Evolutionary conservation across 2,888 invertebrate species (phyloP).

Genomic region (Tinea trinotella): DNA sequence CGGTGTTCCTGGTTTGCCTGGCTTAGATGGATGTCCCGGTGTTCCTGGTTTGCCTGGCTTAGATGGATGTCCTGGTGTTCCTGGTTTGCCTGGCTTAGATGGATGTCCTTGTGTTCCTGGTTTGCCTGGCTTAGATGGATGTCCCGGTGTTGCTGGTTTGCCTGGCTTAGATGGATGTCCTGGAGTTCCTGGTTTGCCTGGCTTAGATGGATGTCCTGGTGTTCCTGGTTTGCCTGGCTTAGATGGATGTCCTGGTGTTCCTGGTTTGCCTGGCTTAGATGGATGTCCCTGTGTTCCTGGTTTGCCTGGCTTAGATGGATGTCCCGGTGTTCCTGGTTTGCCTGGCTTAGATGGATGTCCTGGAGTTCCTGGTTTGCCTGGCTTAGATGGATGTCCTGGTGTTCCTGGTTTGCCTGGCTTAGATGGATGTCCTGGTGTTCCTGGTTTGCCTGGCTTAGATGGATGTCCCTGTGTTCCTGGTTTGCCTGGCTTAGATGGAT

Average conservation of each 20-base stretch:
- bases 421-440: background rate
- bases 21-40: conserved; percentile 12
- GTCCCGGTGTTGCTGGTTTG: conserved; percentile 21
- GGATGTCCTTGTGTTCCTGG: conserved; percentile 2
- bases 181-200: conserved; percentile 1
- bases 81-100: background rate
- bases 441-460: background rate
- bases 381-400: conserved; percentile 12
- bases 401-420: too few species aligned
- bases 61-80: background rate
- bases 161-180: conserved; percentile 19
- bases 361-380: conserved; percentile 22
- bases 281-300: background rate
- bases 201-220: conserved; percentile 2
- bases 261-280: conserved; percentile 21
- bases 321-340: background rate
- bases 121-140: conserved; percentile 19
- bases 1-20: conserved; percentile 22
- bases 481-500: conserved; percentile 19
- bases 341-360: conserved; percentile 20
- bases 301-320: background rate
- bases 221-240: conserved; percentile 18
- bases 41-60: too few species aligned
- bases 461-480: conserved; percentile 2
- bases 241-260: conserved; percentile 21